phyloP scores from a whole-genome alignment of 2,888 invertebrate species.

The Euplexia lucipara region DNA sequence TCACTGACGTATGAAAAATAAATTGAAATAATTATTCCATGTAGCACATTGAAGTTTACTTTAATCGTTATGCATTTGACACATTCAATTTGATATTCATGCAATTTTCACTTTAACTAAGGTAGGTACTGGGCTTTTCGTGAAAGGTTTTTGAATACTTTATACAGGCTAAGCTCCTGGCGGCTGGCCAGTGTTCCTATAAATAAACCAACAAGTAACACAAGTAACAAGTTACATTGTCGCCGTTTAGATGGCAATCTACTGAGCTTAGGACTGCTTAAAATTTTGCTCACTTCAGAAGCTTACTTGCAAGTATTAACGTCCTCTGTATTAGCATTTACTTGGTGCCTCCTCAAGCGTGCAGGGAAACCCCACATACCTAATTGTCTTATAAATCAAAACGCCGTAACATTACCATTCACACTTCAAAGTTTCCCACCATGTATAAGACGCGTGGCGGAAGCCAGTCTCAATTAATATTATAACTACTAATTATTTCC shows the following conservation, averaged over 20 bases:
- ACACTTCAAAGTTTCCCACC: conserved; percentile 45
- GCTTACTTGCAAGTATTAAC: conserved; percentile 45
- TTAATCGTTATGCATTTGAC: not conserved
- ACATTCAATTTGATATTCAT: not conserved
- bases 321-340: conserved; percentile 45
- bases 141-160: conserved; percentile 25
- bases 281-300: conserved; percentile 52
- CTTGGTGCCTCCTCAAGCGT: conserved; percentile 36
- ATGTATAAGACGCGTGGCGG: conserved; percentile 38
- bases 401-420: conserved; percentile 44
- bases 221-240: conserved; percentile 51
- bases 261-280: conserved; percentile 47
- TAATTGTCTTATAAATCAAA: conserved; percentile 47
- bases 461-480: conserved; percentile 50
- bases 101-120: conserved; percentile 19
- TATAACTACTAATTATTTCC: conserved; percentile 54
- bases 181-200: conserved; percentile 47
- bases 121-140: conserved; percentile 10
- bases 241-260: conserved; percentile 49
- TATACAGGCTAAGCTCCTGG: conserved; percentile 36
- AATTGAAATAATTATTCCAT: conserved; percentile 15
- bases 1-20: conserved; percentile 42
- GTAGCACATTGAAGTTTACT: conserved; percentile 8
- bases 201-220: conserved; percentile 52
- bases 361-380: conserved; percentile 57